Evolutionary conservation across 2,113 vertebrate species (phyloP).

Genomic region (Emydura subglobosa): DNA sequence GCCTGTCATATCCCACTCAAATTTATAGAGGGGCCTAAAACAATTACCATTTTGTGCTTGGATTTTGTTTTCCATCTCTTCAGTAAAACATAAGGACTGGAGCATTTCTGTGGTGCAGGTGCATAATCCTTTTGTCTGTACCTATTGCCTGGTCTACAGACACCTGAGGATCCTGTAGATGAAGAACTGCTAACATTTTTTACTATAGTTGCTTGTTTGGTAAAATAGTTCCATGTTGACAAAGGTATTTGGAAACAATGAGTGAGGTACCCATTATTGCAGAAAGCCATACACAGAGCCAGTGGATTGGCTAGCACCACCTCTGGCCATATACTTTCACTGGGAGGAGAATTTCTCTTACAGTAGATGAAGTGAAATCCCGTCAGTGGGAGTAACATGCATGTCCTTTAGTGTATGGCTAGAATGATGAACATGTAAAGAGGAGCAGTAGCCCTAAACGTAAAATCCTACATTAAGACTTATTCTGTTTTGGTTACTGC

Average conservation of each 20-base stretch:
- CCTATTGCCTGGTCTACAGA: neutral
- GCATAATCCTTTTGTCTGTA: neutral
- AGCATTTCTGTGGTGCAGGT: neutral
- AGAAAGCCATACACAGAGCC: too few relatives aligned
- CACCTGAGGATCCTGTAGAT: accelerated
- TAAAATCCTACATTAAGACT: neutral
- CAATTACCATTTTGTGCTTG: neutral
- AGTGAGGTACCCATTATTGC: accelerated
- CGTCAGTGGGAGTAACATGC: neutral
- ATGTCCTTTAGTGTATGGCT: neutral
- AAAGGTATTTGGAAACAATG: neutral
- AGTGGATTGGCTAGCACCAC: too few relatives aligned
- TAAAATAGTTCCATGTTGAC: neutral
- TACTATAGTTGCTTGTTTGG: neutral
- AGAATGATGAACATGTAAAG: neutral
- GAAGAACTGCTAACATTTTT: neutral
- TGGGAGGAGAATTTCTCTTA: too few relatives aligned
- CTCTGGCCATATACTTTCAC: too few relatives aligned
- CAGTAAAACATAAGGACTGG: neutral
- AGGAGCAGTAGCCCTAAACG: neutral
- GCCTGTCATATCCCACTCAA: neutral
- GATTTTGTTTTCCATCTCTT: neutral
- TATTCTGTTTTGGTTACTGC: neutral
- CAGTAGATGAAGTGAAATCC: too few relatives aligned
- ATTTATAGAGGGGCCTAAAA: neutral